Conservation (phyloP, 2,113 vertebrate genomes). For the Hippocampus comes region DNA sequence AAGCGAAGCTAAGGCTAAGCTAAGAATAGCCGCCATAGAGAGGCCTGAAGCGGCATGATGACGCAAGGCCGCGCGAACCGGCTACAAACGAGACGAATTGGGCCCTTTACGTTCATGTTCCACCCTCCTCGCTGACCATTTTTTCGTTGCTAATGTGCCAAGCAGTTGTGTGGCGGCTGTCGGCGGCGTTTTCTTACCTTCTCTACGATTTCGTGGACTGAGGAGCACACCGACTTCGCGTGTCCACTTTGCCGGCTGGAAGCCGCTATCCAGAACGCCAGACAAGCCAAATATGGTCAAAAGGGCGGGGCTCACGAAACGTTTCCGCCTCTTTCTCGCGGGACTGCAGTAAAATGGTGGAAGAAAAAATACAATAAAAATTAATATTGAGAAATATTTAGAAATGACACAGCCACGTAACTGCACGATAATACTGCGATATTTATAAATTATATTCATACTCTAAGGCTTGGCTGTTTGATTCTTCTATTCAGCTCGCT, state of each 20-base stretch:
- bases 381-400: background rate
- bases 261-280: constrained; percentile 38
- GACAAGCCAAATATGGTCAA: constrained; percentile 62
- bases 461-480: background rate
- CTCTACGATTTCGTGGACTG: constrained; percentile 8
- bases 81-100: background rate
- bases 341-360: background rate
- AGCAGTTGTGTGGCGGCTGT: fast-evolving
- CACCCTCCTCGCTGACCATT: fast-evolving
- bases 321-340: constrained; percentile 14
- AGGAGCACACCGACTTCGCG: constrained; percentile 55
- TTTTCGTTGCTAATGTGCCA: fast-evolving
- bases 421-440: background rate
- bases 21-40: constrained; percentile 16
- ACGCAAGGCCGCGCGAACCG: constrained; percentile 42
- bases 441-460: background rate
- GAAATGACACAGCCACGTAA: background rate
- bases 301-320: constrained; percentile 12
- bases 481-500: background rate
- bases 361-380: background rate
- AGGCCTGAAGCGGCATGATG: constrained; percentile 46
- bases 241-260: constrained; percentile 69
- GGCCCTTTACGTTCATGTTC: background rate
- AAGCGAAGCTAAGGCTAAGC: constrained; percentile 1
- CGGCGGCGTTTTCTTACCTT: constrained; percentile 44